phyloP scores from a whole-genome alignment of 2,113 vertebrate species.

The Diphyllodes magnificus region DNA sequence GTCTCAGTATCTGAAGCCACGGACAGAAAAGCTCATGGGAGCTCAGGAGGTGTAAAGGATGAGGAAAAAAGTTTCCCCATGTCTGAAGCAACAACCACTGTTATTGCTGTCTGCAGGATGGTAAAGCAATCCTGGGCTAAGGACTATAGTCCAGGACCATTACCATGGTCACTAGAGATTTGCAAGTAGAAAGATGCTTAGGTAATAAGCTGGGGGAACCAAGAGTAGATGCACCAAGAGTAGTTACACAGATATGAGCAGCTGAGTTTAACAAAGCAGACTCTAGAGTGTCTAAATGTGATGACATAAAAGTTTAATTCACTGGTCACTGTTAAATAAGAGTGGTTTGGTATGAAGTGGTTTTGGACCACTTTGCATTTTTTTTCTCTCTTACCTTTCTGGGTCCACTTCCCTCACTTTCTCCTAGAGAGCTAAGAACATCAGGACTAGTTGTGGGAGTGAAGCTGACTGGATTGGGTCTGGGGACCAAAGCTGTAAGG shows the following conservation, averaged over 20 bases:
- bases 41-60: neutral
- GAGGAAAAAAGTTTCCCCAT: neutral
- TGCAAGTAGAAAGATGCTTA: neutral
- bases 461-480: neutral
- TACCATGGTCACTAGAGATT: neutral
- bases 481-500: neutral
- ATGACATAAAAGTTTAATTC: neutral
- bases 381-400: neutral
- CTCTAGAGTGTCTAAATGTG: neutral
- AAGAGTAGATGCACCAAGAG: neutral
- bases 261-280: neutral
- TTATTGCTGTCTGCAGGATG: neutral
- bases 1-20: neutral
- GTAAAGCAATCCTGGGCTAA: neutral
- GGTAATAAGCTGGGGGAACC: neutral
- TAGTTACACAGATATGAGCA: neutral
- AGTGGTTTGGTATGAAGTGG: neutral
- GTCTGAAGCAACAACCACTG: neutral
- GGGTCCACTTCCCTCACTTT: neutral
- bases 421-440: neutral
- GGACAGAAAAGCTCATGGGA: neutral
- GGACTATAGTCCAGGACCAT: neutral
- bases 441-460: accelerated
- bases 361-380: neutral
- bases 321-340: neutral